phyloP scores from a whole-genome alignment of 2,113 vertebrate species.

The Xenopus borealis region DNA sequence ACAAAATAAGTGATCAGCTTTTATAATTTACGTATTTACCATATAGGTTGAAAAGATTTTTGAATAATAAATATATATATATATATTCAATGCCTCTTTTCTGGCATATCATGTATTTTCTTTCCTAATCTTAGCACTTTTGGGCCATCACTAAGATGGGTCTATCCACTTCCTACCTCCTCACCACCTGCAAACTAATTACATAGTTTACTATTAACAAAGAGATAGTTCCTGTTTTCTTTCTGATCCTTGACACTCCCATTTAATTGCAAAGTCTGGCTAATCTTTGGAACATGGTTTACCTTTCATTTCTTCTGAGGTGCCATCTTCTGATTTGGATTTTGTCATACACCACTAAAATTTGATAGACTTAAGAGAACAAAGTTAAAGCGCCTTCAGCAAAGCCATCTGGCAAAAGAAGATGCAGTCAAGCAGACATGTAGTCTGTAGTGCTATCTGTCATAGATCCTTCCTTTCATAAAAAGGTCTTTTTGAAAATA shows the following conservation, averaged over 20 bases:
- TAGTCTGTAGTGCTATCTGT: too few relatives aligned
- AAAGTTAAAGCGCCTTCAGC: conserved; percentile 12
- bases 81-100: too few relatives aligned
- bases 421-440: too few relatives aligned
- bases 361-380: conserved; percentile 5
- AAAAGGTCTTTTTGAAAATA: too few relatives aligned
- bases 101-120: too few relatives aligned
- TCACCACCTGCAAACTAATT: conserved; percentile 30
- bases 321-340: conserved; percentile 14
- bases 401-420: not conserved
- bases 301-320: conserved; percentile 19
- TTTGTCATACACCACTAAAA: conserved; percentile 22
- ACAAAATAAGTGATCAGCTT: too few relatives aligned
- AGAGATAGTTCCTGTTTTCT: not conserved
- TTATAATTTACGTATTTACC: too few relatives aligned
- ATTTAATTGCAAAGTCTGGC: conserved; percentile 28
- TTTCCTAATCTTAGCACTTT: too few relatives aligned
- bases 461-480: too few relatives aligned
- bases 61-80: too few relatives aligned
- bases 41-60: too few relatives aligned
- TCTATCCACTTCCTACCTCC: not conserved
- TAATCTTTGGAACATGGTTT: conserved; percentile 25
- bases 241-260: conserved; percentile 22
- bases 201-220: not conserved
- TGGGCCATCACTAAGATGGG: too few relatives aligned